Conservation (phyloP, 2,888 invertebrate genomes). For the Ashinkailepas kermadecensis region DNA sequence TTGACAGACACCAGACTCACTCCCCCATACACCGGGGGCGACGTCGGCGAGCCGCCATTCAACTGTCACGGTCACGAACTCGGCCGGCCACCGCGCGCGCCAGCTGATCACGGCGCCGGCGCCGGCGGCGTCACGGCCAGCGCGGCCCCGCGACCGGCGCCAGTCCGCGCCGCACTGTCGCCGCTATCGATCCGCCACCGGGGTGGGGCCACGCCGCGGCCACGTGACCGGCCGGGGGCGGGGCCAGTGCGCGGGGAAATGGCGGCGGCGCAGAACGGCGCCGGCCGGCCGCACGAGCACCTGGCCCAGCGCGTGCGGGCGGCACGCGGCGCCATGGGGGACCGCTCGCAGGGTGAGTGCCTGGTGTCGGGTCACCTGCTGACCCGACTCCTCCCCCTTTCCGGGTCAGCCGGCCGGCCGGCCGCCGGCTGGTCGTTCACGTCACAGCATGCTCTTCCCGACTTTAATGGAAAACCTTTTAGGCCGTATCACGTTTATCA, state of each 20-base stretch:
- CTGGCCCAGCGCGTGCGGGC: neutral
- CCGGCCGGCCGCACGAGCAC: neutral
- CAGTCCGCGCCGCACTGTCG: neutral
- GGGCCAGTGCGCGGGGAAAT: slow-evolving; percentile 14
- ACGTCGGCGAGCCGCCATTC: too few relatives aligned
- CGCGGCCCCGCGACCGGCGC: neutral
- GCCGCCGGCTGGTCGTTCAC: neutral
- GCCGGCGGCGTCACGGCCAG: neutral
- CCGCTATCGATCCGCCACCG: neutral
- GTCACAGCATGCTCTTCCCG: neutral
- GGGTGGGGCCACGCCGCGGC: neutral
- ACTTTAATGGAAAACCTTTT: slow-evolving; percentile 8
- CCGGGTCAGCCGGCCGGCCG: neutral
- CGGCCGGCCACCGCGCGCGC: neutral
- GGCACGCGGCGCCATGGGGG: neutral
- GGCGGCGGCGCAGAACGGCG: slow-evolving; percentile 7
- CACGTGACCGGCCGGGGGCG: slow-evolving; percentile 11
- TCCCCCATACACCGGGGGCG: too few relatives aligned
- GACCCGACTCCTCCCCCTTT: neutral
- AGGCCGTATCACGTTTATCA: neutral
- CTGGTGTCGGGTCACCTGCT: neutral
- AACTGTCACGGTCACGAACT: too few relatives aligned
- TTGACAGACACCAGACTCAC: too few relatives aligned
- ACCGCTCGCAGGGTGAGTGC: neutral
- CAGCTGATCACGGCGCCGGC: neutral